Evolutionary conservation across 2,888 invertebrate genomes (phyloP).

Genomic region (Hypolimnas misippus): DNA sequence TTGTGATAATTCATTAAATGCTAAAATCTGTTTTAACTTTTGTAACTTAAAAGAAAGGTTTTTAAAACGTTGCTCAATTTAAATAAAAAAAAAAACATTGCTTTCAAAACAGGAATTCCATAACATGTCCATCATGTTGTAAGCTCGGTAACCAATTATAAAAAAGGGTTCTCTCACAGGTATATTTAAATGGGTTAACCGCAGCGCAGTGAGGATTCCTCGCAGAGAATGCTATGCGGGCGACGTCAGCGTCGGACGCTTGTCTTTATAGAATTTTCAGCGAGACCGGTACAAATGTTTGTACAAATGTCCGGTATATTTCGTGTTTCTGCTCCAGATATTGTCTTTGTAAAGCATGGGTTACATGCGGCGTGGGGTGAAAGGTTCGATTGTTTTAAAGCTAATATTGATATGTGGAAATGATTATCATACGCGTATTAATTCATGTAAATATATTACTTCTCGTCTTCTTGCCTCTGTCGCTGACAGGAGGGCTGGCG

Average conservation of each 20-base stretch:
- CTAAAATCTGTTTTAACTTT: too few species aligned
- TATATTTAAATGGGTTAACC: constrained; percentile 34
- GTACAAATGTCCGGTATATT: constrained; percentile 35
- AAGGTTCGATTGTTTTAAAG: background rate
- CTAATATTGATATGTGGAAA: background rate
- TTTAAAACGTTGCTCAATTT: too few species aligned
- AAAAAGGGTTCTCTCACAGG: constrained; percentile 17
- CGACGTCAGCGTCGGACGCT: constrained; percentile 27
- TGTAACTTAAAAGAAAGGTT: too few species aligned
- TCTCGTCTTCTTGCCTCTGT: too few species aligned
- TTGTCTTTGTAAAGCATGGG: constrained; percentile 25
- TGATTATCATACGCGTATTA: too few species aligned
- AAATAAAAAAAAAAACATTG: background rate
- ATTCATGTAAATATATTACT: too few species aligned
- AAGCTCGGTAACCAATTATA: background rate
- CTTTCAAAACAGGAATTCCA: background rate
- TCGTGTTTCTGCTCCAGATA: constrained; percentile 35
- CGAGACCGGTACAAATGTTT: constrained; percentile 35
- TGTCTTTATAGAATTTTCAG: constrained; percentile 38
- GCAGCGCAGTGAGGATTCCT: constrained; percentile 30
- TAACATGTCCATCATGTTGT: background rate
- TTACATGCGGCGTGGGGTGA: constrained; percentile 16
- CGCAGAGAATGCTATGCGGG: constrained; percentile 17
- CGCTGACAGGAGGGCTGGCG: too few species aligned
- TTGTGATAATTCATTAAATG: too few species aligned